Evolutionary conservation across 2,113 vertebrate species (phyloP), one percentile per base, ranked within the genome.

Genomic region (Fregetta grallaria): DNA sequence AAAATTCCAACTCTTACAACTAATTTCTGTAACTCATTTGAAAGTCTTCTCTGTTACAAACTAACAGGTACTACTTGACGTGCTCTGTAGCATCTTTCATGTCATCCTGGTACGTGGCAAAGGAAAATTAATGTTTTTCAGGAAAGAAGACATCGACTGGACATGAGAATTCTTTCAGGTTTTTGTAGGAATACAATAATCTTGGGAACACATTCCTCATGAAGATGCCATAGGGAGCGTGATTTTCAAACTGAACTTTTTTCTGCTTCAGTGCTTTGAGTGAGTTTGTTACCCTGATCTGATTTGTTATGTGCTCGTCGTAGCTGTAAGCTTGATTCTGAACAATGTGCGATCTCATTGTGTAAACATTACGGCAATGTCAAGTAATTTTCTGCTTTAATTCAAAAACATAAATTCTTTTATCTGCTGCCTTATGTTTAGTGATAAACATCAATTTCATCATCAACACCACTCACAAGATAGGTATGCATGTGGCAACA

Each of bases 311-410:
- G 53, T 70, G 45, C 53, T 88, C 3, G 0, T 45, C 1, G 10
- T 70, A 52, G 67, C 81, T 77, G 5, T 26, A 30, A 71, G n/a
- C 67, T 42, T n/a, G 22, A 61, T 32, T 86, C 81, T 49, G 58
- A 34, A 36, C 77, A 72, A 30, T 12, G 56, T 40, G 27, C 1
- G 2, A 55, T 68, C 42, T 72, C 12, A 9, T 6, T 81, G 58
- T 13, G 14, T n/a, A 71, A 95, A 36, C 22, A 34, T 16, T 40
- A 55, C 55, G n/a, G 42, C 59, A 71, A 21, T 4, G 26, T 13
- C 34, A 75, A 72, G 67, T 40, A 34, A 87, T 90, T 86, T 94
- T 93, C 82, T 90, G 63, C 61, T 89, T 94, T 90, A 62, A 50
- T 80, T 87, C 75, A 34, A 76, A 66, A 84, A 22, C 23, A 44